A percentile compares a stretch with the other conserved stretches of the same genome.
These are phyloP conservation scores for Stylophora pistillata DNA, from an alignment of 64 coral and sea anemone genomes.

Conservation along the genomic window DNA sequence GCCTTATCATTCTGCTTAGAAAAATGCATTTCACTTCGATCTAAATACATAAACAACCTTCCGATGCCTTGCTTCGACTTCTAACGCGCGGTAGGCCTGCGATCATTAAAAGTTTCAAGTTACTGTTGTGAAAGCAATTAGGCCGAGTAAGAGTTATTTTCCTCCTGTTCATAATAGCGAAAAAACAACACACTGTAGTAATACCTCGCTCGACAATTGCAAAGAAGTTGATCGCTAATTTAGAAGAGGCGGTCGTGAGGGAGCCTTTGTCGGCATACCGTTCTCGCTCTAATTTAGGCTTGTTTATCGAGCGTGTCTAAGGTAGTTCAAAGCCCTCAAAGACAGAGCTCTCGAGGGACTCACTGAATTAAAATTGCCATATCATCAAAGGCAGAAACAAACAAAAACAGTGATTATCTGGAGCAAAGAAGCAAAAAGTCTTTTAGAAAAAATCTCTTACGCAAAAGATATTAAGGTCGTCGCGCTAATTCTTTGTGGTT, in stretches of 20 bases:
- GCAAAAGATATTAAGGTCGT: not conserved
- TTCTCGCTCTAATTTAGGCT: constrained; percentile 14
- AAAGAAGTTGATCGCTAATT: constrained; percentile 37
- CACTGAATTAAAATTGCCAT: constrained; percentile 53
- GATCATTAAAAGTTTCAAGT: constrained; percentile 11
- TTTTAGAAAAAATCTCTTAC: not conserved
- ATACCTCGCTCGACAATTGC: constrained; percentile 19
- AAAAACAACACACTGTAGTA: constrained; percentile 23
- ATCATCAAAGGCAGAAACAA: constrained; percentile 42
- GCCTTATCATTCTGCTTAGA: not conserved
- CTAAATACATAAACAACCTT: too few species aligned
- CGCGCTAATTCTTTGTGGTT: constrained; percentile 18
- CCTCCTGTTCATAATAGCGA: constrained; percentile 24
- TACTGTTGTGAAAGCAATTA: constrained; percentile 43
- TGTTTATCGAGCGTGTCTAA: constrained; percentile 12
- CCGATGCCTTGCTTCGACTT: not conserved
- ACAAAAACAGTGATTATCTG: constrained; percentile 51
- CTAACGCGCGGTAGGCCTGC: not conserved
- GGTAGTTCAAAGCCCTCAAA: not conserved
- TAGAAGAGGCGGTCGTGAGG: constrained; percentile 4
- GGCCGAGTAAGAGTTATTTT: constrained; percentile 14
- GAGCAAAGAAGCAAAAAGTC: constrained; percentile 16
- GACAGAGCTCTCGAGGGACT: constrained; percentile 30
- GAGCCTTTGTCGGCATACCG: constrained; percentile 7
- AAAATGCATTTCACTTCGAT: not conserved